phyloP scores from a whole-genome alignment of 1,140 invertebrate species.

The Euschistus heros region DNA sequence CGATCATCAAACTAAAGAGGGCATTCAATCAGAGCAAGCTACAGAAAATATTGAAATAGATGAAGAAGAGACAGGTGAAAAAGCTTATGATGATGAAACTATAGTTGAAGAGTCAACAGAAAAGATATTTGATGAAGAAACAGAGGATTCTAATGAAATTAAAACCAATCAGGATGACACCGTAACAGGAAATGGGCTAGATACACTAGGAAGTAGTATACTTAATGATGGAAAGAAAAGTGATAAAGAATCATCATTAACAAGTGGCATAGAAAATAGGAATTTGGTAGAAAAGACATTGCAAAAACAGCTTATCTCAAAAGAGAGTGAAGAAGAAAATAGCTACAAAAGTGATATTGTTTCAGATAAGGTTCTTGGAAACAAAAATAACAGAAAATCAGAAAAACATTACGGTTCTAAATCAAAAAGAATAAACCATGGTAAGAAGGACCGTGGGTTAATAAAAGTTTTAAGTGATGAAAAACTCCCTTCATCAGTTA shows the following conservation, averaged over 20 bases:
- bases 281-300: no score
- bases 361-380: no score
- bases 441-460: neutral
- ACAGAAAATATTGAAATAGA: conserved; percentile 23
- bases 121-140: conserved; percentile 1
- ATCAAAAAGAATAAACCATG: neutral
- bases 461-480: conserved; percentile 11
- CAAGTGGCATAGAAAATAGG: neutral
- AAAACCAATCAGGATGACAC: neutral
- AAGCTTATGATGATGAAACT: conserved; percentile 16
- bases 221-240: neutral
- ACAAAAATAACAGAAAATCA: no score
- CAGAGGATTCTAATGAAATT: neutral
- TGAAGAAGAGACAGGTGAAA: conserved; percentile 24
- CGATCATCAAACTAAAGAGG: neutral
- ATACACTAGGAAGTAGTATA: neutral
- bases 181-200: neutral
- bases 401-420: no score
- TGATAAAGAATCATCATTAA: neutral
- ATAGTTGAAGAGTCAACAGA: conserved; percentile 12
- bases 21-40: neutral
- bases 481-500: neutral
- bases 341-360: no score
- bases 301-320: no score
- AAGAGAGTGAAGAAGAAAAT: no score